Evolutionary conservation across 2,888 invertebrate species (phyloP), one percentile per base, ranked within the genome.

Genomic region (Galeruca laticollis): DNA sequence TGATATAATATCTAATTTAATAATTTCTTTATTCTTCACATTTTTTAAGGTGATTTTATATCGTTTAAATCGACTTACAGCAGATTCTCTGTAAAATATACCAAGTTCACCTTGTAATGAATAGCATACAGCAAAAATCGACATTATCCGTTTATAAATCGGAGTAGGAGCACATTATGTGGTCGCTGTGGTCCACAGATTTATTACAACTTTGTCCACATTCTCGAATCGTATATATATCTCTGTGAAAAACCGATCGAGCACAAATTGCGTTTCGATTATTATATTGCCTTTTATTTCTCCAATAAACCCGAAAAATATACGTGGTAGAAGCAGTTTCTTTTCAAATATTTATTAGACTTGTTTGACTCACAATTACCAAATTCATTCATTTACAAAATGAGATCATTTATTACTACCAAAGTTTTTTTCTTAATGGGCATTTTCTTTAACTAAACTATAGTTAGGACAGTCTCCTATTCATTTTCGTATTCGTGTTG

Each of bases 121-220:
- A 40, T 40, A 11, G 40, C 11, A 40, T 40, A n/a, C 13, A 81
- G 54, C 31, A 64, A 54, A 51, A 54, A 64, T 64, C 63, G 47
- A 51, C 37, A 52, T 52, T 59, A 40, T 57, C 33, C 37, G 62
- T 65, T 57, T 65, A 65, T 65, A 65, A 65, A 65, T 65, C 57
- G 59, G 49, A 59, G 49, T 15, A 26, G 20, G 54, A 63, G 63
- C 10, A 21, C 35, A 79, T 77, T 77, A 80, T 78, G 80, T 81
- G 81, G 26, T 54, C 80, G 80, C 78, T 83, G 83, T 77, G 84
- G 84, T 82, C 80, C 75, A 71, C 80, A 82, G 84, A 84, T 84
- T 84, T 84, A 84, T 83, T 81, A 78, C 80, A 77, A 82, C 76
- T 77, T 76, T 76, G 82, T 82, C 79, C 80, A 78, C 79, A 81